Evolutionary conservation across 2,888 invertebrate genomes (phyloP).

Genomic region (Chalcis sispes): DNA sequence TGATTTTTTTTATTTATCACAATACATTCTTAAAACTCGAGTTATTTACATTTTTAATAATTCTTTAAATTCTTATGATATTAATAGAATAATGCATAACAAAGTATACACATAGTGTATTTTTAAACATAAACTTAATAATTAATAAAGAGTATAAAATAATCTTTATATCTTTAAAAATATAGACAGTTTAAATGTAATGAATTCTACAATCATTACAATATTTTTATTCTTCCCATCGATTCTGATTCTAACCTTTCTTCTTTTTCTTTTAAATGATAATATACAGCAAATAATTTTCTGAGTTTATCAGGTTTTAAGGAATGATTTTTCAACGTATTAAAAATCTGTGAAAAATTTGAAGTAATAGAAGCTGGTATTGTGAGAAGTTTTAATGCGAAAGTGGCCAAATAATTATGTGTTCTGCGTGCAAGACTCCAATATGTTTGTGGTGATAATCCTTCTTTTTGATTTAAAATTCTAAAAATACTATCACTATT

Average conservation of each 20-base stretch:
- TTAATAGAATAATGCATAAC: neutral
- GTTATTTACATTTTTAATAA: slow-evolving; percentile 20
- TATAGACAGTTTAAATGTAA: slow-evolving; percentile 5
- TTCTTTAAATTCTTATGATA: no score
- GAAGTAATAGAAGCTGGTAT: slow-evolving; percentile 53
- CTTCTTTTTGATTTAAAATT: slow-evolving; percentile 53
- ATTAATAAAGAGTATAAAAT: slow-evolving; percentile 3
- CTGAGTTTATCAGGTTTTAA: slow-evolving; percentile 51
- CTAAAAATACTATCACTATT: slow-evolving; percentile 55
- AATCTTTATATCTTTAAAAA: neutral
- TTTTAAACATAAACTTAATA: slow-evolving; percentile 3
- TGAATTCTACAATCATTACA: neutral
- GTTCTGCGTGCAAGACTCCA: slow-evolving; percentile 55
- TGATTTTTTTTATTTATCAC: slow-evolving; percentile 7
- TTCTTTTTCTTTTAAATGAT: slow-evolving; percentile 54
- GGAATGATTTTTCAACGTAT: slow-evolving; percentile 43
- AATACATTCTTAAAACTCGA: slow-evolving; percentile 9
- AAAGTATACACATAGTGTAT: neutral
- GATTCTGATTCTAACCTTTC: slow-evolving; percentile 40
- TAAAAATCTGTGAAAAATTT: slow-evolving; percentile 50
- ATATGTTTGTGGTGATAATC: slow-evolving; percentile 48
- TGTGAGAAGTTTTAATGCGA: slow-evolving; percentile 46
- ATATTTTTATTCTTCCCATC: neutral
- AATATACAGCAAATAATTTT: slow-evolving; percentile 56
- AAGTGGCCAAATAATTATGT: slow-evolving; percentile 43